Evolutionary conservation across 2,888 invertebrate species (phyloP).

Genomic region (Drosophila longiperda): DNA sequence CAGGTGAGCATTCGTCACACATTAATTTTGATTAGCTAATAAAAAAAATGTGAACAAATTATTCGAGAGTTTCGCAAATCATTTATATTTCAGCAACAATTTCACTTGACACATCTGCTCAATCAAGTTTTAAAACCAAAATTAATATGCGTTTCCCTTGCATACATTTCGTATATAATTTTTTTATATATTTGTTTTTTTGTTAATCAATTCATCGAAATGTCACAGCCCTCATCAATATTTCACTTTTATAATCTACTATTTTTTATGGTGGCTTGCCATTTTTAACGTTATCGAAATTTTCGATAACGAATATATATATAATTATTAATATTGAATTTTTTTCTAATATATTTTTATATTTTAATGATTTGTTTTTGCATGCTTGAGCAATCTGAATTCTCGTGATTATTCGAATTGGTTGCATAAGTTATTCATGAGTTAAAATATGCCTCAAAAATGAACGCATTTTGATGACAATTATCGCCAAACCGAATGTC

Average conservation of each 20-base stretch:
- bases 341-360: neutral
- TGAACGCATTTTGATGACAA: conserved; percentile 46
- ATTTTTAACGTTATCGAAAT: conserved; percentile 15
- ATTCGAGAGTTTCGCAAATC: conserved; percentile 29
- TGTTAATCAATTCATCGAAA: conserved; percentile 49
- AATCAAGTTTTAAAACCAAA: conserved; percentile 41
- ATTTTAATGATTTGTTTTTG: neutral
- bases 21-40: conserved; percentile 39
- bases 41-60: conserved; percentile 13
- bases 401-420: conserved; percentile 32
- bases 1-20: neutral
- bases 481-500: conserved; percentile 53
- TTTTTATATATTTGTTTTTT: conserved; percentile 12
- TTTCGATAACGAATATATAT: conserved; percentile 21
- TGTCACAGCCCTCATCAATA: conserved; percentile 21
- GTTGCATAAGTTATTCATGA: conserved; percentile 53
- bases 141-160: conserved; percentile 46
- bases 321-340: conserved; percentile 46
- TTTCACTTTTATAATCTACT: conserved; percentile 14
- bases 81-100: conserved; percentile 33
- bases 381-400: conserved; percentile 43
- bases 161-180: neutral
- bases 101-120: conserved; percentile 34
- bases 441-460: conserved; percentile 19
- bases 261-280: conserved; percentile 8